phyloP scores from a whole-genome alignment of 1,140 invertebrate genomes.

The Arctopsyche grandis region DNA sequence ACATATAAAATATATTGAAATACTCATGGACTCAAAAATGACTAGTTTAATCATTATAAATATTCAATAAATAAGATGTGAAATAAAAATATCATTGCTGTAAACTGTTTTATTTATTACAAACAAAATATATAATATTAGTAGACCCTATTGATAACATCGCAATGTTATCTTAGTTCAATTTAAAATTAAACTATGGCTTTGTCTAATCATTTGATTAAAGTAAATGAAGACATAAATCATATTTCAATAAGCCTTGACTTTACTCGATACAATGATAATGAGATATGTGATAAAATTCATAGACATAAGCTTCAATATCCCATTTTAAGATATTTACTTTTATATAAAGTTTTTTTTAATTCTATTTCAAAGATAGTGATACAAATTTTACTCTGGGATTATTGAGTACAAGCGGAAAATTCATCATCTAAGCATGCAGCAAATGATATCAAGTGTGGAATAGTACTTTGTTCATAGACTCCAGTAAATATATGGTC shows the following conservation, averaged over 20 bases:
- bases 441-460: conserved; percentile 77
- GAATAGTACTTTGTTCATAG: conserved; percentile 82
- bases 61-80: conserved; percentile 47
- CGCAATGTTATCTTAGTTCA: not conserved
- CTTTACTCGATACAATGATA: too few species aligned
- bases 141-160: too few species aligned
- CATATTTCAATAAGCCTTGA: not conserved
- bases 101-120: conserved; percentile 34
- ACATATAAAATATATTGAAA: conserved; percentile 17
- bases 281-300: not conserved
- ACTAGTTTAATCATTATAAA: conserved; percentile 34
- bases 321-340: too few species aligned
- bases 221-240: not conserved
- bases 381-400: not conserved
- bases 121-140: not conserved
- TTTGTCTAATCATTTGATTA: not conserved
- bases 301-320: not conserved
- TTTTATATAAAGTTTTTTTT: too few species aligned
- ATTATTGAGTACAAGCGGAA: conserved; percentile 35
- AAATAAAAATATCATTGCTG: conserved; percentile 54
- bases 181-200: not conserved
- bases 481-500: conserved; percentile 74
- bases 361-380: too few species aligned
- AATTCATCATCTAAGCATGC: conserved; percentile 63
- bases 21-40: conserved; percentile 21